phyloP scores from a whole-genome alignment of 30 jellyfish, hydroid and myxozoan species.

The Hydractinia symbiolongicarpus region DNA sequence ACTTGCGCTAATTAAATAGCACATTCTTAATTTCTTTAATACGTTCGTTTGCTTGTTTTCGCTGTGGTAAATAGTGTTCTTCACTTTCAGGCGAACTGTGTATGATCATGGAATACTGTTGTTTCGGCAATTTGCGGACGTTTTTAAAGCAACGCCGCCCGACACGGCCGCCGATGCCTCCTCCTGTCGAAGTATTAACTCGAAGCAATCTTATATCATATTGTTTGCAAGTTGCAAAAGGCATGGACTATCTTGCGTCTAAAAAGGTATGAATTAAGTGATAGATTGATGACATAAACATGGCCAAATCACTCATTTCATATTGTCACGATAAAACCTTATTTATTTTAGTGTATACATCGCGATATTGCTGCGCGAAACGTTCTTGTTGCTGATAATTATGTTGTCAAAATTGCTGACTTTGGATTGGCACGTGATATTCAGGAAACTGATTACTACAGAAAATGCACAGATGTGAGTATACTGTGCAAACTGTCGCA shows the following conservation, averaged over 20 bases:
- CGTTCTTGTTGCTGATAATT: constrained; percentile 67
- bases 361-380: constrained; percentile 96
- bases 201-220: constrained; percentile 61
- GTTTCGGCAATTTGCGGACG: constrained; percentile 78
- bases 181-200: constrained; percentile 59
- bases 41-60: not conserved
- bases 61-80: not conserved
- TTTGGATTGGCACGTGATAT: constrained; percentile 95
- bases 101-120: constrained; percentile 83
- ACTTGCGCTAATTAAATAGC: no score
- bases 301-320: no score
- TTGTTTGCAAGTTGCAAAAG: constrained; percentile 88
- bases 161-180: constrained; percentile 74
- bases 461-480: constrained; percentile 74
- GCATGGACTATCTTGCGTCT: constrained; percentile 87
- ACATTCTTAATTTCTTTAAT: not conserved
- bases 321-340: no score
- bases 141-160: constrained; percentile 85
- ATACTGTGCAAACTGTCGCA: no score
- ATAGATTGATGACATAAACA: no score
- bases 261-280: constrained; percentile 54
- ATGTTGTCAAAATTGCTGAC: constrained; percentile 88
- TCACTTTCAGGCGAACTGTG: constrained; percentile 58
- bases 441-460: constrained; percentile 80
- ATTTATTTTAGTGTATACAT: constrained; percentile 69